phyloP scores from a whole-genome alignment of 2,113 vertebrate genomes.

The Synchiropus splendidus region DNA sequence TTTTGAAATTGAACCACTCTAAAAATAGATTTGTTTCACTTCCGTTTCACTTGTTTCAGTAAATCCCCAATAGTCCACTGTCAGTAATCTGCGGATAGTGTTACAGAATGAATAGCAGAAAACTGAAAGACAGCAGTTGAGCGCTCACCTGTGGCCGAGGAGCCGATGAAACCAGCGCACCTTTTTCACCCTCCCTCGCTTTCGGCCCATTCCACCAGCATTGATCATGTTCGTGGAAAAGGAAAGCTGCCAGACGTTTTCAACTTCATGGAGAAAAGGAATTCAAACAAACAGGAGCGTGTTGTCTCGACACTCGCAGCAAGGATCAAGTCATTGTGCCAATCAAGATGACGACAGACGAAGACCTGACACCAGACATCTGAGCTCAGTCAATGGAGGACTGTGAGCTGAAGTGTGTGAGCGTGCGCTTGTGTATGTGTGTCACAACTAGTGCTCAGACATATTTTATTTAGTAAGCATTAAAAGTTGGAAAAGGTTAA shows the following conservation, averaged over 20 bases:
- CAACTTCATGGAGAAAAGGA: no score
- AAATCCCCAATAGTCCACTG: background rate
- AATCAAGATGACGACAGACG: slow-evolving; percentile 23
- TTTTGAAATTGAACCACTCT: background rate
- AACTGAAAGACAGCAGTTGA: background rate
- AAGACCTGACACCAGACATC: slow-evolving; percentile 53
- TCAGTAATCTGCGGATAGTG: no score
- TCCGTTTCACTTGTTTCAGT: background rate
- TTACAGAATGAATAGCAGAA: background rate
- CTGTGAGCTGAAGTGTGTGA: slow-evolving; percentile 1
- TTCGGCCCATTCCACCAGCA: no score
- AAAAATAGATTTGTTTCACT: background rate
- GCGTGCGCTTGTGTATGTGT: background rate
- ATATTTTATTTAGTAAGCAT: no score
- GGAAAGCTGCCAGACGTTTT: no score
- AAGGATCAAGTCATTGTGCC: slow-evolving; percentile 37
- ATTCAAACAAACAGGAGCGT: no score
- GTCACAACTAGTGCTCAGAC: no score
- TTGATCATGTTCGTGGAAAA: no score
- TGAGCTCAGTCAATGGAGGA: slow-evolving; percentile 24
- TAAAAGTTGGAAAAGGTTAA: no score
- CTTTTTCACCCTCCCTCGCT: slow-evolving; percentile 26
- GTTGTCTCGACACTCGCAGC: slow-evolving; percentile 8
- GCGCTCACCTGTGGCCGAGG: slow-evolving; percentile 49
- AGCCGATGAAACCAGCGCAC: slow-evolving; percentile 46